These are phyloP conservation scores for Hippasteria phrygiana DNA, from an alignment of 53 echinoderm and acorn worm species.

Conservation along the genomic window DNA sequence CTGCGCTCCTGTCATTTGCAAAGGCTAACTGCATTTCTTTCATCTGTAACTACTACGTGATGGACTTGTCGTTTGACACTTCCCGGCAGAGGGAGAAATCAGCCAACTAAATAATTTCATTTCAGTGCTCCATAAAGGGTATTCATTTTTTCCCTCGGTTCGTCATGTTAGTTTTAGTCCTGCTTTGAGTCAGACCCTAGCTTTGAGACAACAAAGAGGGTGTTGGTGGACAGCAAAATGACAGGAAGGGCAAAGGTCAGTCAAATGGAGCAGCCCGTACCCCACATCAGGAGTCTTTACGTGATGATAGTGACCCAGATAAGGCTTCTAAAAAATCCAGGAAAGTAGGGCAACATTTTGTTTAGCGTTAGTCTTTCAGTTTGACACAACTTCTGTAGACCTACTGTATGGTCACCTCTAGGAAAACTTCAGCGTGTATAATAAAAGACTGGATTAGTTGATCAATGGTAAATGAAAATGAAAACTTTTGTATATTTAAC, in stretches of 20 bases:
- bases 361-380: not conserved
- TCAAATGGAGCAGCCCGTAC: constrained; percentile 37
- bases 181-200: constrained; percentile 2
- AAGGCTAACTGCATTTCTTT: constrained; percentile 1
- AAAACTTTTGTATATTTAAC: too few species aligned
- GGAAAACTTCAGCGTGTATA: not conserved
- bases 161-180: not conserved
- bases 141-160: not conserved
- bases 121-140: not conserved
- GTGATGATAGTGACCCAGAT: constrained; percentile 27
- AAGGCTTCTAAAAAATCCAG: not conserved
- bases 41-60: constrained; percentile 21
- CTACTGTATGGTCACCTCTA: not conserved
- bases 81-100: constrained; percentile 9
- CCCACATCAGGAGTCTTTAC: not conserved
- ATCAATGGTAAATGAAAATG: too few species aligned
- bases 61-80: constrained; percentile 30
- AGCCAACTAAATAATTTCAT: constrained; percentile 29
- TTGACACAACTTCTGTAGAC: not conserved
- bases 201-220: constrained; percentile 7
- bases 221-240: constrained; percentile 35
- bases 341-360: constrained; percentile 36
- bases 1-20: not conserved
- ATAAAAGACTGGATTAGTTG: too few species aligned
- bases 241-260: constrained; percentile 41